Base-by-base conservation (phyloP, 2,113 vertebrate species). In the Anolis carolinensis region DNA sequence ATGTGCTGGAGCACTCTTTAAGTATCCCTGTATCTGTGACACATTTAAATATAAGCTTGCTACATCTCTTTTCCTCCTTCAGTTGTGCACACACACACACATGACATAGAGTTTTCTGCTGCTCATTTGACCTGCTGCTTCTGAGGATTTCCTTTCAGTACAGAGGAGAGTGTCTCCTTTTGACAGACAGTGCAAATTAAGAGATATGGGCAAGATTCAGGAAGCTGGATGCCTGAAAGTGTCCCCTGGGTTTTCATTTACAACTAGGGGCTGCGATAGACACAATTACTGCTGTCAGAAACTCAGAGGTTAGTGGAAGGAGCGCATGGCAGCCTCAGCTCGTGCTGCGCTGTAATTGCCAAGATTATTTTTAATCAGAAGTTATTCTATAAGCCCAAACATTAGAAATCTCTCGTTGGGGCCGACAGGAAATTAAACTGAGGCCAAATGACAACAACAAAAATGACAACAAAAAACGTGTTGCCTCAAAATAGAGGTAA, bases 351-450 rank as follows among this genome's bases (percentile, higher is more conserved):
- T 88, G 73, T 97, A 97, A 96, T 96, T 97, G 96, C 95, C 93
- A 95, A 96, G 95, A 96, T 96, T 96, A 96, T 96, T 97, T 97
- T 97, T 97, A 96, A 97, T 97, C 95, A 96, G 95, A 95, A 93
- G 93, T 94, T 96, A 96, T 95, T 96, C 96, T 96, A 94, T 94
- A 96, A 96, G 14, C 95, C 95, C 94, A 95, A 96, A 96, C 96
- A 96, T 94, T 95, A 93, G 94, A 95, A 94, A 95, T 94, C 91
- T 95, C 96, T 95, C 92, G 89, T 94, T 44, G 96, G 96, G 94
- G 92, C 95, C 95, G 95, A 90, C 94, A 96, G 95, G 95, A 96
- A 97, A 97, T 97, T 96, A 97, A 96, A 96, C 94, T 76, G 87
- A 95, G 90, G 93, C 94, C 94, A 96, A 93, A 96, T 95, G 95